phyloP scores from a whole-genome alignment of 2,113 vertebrate genomes.

The Chunga burmeisteri region DNA sequence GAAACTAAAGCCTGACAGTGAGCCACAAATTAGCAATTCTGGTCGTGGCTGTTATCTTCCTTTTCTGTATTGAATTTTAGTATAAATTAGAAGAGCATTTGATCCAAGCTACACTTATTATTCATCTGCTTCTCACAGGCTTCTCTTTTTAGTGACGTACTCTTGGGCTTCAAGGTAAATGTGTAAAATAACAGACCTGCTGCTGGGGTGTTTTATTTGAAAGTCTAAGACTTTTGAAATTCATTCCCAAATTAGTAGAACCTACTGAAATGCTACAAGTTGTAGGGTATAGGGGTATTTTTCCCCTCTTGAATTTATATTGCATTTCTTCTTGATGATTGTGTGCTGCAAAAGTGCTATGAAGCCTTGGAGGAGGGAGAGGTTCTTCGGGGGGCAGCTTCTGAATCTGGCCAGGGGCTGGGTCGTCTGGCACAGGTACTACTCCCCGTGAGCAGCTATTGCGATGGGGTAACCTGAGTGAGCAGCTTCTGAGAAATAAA shows the following conservation, averaged over 20 bases:
- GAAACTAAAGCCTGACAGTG: background rate
- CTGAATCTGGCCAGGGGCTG: background rate
- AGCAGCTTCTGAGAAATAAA: background rate
- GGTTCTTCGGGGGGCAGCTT: background rate
- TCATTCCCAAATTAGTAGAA: background rate
- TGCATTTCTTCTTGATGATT: background rate
- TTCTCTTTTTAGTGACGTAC: background rate
- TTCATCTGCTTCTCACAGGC: background rate
- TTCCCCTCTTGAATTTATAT: background rate
- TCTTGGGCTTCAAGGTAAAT: background rate
- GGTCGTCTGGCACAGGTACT: background rate
- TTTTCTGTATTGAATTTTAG: background rate
- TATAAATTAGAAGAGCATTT: background rate
- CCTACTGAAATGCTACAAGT: background rate
- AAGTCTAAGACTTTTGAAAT: background rate
- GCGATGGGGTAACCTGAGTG: no score
- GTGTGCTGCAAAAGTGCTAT: background rate
- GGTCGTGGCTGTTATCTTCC: background rate
- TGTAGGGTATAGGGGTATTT: background rate
- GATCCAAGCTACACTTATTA: background rate
- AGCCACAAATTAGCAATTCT: background rate
- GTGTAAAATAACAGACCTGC: background rate
- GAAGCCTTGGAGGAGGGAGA: background rate
- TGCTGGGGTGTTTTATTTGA: background rate
- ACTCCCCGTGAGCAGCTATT: rapidly evolving